Conservation (phyloP, 2,888 invertebrate genomes). For the Agriotes lineatus region DNA sequence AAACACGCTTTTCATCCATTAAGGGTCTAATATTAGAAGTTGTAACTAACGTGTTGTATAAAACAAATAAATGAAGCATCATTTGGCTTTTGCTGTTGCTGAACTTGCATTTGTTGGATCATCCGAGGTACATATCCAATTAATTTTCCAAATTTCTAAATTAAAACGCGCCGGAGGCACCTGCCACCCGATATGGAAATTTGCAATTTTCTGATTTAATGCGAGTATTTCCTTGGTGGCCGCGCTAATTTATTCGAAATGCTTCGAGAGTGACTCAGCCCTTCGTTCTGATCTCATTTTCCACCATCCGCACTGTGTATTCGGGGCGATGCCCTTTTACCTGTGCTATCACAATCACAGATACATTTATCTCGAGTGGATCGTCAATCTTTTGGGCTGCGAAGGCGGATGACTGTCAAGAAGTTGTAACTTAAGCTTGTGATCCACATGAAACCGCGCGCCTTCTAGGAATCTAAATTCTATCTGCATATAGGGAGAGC, state of each 20-base stretch:
- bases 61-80: no score
- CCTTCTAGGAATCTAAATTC: constrained; percentile 30
- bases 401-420: constrained; percentile 33
- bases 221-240: no score
- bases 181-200: no score
- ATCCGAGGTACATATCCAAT: no score
- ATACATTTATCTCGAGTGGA: constrained; percentile 32
- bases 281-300: constrained; percentile 29
- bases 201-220: no score
- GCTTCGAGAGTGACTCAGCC: constrained; percentile 14
- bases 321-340: constrained; percentile 32
- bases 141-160: no score
- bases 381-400: constrained; percentile 30
- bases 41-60: no score
- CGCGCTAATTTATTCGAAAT: neutral
- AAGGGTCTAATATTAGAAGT: no score
- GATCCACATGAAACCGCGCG: constrained; percentile 19
- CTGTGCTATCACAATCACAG: constrained; percentile 32
- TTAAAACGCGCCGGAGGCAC: no score
- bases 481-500: constrained; percentile 27
- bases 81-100: no score
- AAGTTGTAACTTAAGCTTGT: constrained; percentile 21
- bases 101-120: no score
- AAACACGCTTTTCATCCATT: no score
- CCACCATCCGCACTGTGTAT: constrained; percentile 21